A percentile compares a stretch with the other conserved stretches of the same genome.
Evolutionary conservation across 2,113 vertebrate genomes (phyloP).

Genomic region (Hippocampus guttulatus): DNA sequence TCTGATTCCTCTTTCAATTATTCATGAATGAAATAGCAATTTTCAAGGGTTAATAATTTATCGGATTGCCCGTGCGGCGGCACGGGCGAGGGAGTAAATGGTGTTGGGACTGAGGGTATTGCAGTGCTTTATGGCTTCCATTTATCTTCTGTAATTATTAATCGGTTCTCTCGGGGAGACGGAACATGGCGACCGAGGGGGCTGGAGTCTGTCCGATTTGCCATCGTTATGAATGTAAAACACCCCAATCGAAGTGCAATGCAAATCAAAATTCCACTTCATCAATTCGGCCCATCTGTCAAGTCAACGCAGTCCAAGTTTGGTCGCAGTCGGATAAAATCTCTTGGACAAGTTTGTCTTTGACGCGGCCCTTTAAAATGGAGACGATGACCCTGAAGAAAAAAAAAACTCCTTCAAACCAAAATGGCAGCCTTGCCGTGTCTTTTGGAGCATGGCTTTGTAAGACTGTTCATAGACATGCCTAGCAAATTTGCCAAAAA

Average conservation of each 20-base stretch:
- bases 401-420: neutral
- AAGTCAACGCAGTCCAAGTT: neutral
- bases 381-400: too few species aligned
- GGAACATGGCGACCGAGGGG: conserved; percentile 19
- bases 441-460: too few species aligned
- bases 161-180: conserved; percentile 48
- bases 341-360: neutral
- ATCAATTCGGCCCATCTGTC: neutral
- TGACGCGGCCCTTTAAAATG: too few species aligned
- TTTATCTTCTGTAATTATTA: conserved; percentile 68
- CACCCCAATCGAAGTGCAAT: neutral
- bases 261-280: neutral
- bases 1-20: conserved; percentile 73
- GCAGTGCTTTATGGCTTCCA: conserved; percentile 67
- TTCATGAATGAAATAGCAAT: conserved; percentile 79
- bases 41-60: conserved; percentile 81
- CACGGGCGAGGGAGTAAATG: conserved; percentile 71
- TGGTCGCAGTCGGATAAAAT: neutral
- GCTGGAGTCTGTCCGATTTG: conserved; percentile 21
- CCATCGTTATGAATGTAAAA: conserved; percentile 23
- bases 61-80: conserved; percentile 63
- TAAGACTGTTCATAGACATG: too few species aligned
- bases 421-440: neutral
- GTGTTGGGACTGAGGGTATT: conserved; percentile 61
- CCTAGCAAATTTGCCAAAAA: neutral